These are phyloP conservation scores for Synanthedon andrenaeformis DNA, from an alignment of 2,888 invertebrate species.

Conservation along the genomic window DNA sequence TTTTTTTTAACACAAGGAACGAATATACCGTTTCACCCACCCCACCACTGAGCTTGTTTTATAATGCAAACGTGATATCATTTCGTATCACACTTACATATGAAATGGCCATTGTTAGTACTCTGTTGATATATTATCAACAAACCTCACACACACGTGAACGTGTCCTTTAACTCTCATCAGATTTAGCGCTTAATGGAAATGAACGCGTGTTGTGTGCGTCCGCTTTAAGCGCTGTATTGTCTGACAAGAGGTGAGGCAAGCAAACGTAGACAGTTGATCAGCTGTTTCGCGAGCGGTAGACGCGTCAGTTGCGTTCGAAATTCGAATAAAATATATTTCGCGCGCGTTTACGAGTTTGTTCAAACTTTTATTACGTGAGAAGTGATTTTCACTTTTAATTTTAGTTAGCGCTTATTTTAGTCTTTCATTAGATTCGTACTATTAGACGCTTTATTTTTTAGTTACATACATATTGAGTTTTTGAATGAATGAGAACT, in stretches of 20 bases:
- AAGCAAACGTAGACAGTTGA: conserved; percentile 18
- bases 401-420: conserved; percentile 3
- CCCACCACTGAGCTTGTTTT: background rate
- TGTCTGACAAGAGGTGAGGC: background rate
- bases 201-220: background rate
- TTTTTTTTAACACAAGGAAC: conserved; percentile 1
- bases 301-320: conserved; percentile 25
- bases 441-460: too few species aligned
- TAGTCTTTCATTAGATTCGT: too few species aligned
- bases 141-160: background rate
- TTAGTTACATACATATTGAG: background rate
- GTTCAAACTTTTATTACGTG: conserved; percentile 1
- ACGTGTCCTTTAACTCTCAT: background rate
- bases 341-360: background rate
- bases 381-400: conserved; percentile 5
- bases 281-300: conserved; percentile 35
- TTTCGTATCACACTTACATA: conserved; percentile 1
- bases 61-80: conserved; percentile 14
- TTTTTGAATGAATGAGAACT: conserved; percentile 8
- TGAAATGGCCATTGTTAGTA: too few species aligned
- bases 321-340: background rate
- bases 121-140: background rate
- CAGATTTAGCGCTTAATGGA: background rate
- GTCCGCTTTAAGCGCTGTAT: background rate
- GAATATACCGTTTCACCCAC: background rate